Conservation (phyloP, 1,140 invertebrate genomes). For the Sycophaga agraensis region DNA sequence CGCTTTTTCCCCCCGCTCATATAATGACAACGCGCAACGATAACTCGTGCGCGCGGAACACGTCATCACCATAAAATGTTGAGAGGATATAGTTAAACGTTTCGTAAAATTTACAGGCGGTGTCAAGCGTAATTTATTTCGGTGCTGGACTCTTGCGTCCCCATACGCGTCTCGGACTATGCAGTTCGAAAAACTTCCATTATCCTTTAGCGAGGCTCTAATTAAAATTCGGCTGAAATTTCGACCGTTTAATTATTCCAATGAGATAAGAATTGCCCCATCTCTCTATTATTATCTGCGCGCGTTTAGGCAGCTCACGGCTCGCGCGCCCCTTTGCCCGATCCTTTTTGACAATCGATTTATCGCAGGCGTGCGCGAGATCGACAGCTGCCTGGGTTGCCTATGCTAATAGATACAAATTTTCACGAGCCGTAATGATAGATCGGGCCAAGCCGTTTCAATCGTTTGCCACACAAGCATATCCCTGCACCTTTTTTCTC, state of each 20-base stretch:
- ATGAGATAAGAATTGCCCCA: too few species aligned
- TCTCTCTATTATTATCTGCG: too few species aligned
- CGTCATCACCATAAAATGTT: slow-evolving; percentile 5
- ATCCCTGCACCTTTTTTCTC: too few species aligned
- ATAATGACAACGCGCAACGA: background rate
- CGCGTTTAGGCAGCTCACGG: too few species aligned
- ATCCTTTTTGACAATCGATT: background rate
- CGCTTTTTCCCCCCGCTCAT: too few species aligned
- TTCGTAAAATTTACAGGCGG: slow-evolving; percentile 1
- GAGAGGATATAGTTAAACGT: slow-evolving; percentile 1
- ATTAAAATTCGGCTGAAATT: background rate
- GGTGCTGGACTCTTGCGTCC: background rate
- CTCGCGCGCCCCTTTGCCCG: too few species aligned
- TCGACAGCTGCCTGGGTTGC: background rate
- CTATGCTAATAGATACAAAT: background rate
- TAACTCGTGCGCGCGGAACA: background rate
- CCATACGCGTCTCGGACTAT: background rate
- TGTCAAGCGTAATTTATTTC: slow-evolving; percentile 5
- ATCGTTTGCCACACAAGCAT: background rate
- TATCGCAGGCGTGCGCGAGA: background rate
- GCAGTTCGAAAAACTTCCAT: background rate
- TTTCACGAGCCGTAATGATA: background rate
- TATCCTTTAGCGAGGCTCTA: background rate
- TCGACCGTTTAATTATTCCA: too few species aligned
- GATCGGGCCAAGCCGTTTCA: background rate